Evolutionary conservation across 2,797 vertebrate genomes (phyloP).

Genomic region (Erithacus rubecula): DNA sequence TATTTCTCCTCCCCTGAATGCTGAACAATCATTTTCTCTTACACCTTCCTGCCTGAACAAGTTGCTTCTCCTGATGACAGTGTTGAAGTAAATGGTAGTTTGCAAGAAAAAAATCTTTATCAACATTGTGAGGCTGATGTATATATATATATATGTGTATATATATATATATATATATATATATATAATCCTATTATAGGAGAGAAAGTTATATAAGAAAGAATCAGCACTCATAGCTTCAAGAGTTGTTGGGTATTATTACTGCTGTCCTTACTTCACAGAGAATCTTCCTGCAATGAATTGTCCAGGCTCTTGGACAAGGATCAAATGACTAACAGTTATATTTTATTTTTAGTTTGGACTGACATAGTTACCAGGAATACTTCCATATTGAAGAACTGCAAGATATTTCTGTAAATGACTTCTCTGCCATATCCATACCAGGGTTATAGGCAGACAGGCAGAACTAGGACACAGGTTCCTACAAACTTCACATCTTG

Average conservation of each 20-base stretch:
- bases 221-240: not conserved
- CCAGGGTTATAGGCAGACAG: not conserved
- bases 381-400: not conserved
- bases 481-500: not conserved
- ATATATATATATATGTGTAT: not conserved
- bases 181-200: not conserved
- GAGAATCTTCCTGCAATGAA: not conserved
- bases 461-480: not conserved
- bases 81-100: not conserved
- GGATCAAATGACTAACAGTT: not conserved
- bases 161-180: not conserved
- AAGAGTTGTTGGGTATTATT: not conserved
- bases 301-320: not conserved
- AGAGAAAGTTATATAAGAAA: not conserved
- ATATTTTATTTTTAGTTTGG: slow-evolving; percentile 34
- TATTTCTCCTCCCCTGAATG: not conserved
- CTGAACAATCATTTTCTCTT: not conserved
- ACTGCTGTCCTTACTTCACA: not conserved
- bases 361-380: slow-evolving; percentile 4
- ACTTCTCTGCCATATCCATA: not conserved
- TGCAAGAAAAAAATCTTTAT: not conserved
- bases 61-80: not conserved
- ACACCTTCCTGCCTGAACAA: not conserved
- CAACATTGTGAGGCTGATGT: not conserved
- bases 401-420: not conserved